Conservation (phyloP, 37 sponge, comb jelly and placozoan species). For the Halisarca cf. caerulea region DNA sequence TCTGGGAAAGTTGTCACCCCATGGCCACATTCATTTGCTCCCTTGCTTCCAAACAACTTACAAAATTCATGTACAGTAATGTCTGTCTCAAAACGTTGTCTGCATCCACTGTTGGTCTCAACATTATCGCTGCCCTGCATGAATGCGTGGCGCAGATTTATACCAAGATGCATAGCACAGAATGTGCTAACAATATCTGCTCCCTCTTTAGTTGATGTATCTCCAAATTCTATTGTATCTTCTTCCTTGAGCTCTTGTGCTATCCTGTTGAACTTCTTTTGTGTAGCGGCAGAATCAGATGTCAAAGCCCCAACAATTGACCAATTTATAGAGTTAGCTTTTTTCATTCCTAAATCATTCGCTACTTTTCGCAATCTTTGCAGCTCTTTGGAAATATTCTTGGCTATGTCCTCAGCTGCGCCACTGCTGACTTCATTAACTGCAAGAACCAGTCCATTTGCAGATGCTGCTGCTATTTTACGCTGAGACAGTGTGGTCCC, state of each 20-base stretch:
- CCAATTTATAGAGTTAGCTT: slow-evolving; percentile 42
- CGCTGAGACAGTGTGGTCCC: slow-evolving; percentile 44
- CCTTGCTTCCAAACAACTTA: slow-evolving; percentile 34
- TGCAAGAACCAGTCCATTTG: slow-evolving; percentile 28
- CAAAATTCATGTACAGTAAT: slow-evolving; percentile 42
- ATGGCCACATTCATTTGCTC: slow-evolving; percentile 32
- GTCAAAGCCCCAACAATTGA: slow-evolving; percentile 29
- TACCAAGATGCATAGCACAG: slow-evolving; percentile 64
- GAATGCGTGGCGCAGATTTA: slow-evolving; percentile 61
- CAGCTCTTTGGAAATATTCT: slow-evolving; percentile 27
- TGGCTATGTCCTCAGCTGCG: slow-evolving; percentile 24
- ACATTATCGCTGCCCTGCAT: slow-evolving; percentile 15
- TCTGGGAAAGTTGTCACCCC: slow-evolving; percentile 32
- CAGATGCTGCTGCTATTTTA: slow-evolving; percentile 32
- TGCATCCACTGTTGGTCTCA: background rate
- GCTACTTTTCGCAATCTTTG: slow-evolving; percentile 24
- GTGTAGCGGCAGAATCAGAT: slow-evolving; percentile 36
- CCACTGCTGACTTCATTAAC: slow-evolving; percentile 30
- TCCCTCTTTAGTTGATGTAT: background rate
- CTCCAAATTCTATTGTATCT: slow-evolving; percentile 4
- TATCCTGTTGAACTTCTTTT: slow-evolving; percentile 14
- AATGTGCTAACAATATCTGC: slow-evolving; percentile 52
- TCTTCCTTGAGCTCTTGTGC: slow-evolving; percentile 30
- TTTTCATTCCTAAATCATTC: slow-evolving; percentile 7
- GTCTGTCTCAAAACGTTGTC: slow-evolving; percentile 27